Percentiles rank a stretch among this genome's conserved stretches.
phyloP scores from a whole-genome alignment of 2,888 invertebrate species.

The Hypomecis punctinalis region DNA sequence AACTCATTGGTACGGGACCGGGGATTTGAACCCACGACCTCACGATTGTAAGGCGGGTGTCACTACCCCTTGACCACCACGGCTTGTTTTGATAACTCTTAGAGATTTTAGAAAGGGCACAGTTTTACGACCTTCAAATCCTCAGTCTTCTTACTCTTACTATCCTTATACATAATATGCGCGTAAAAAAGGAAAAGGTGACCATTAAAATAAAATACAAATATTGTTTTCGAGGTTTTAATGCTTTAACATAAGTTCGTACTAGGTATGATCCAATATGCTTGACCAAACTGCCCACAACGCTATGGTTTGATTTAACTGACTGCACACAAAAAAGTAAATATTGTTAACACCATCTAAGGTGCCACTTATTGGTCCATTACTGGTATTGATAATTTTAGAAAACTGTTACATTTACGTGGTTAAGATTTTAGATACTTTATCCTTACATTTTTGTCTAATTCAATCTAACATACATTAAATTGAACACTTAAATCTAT shows the following conservation, averaged over 20 bases:
- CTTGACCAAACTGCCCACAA: constrained; percentile 76
- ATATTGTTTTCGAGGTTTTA: constrained; percentile 71
- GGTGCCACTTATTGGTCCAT: constrained; percentile 78
- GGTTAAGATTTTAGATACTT: constrained; percentile 60
- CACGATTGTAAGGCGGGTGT: too few species aligned
- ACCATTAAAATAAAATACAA: constrained; percentile 61
- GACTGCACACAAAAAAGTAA: constrained; percentile 57
- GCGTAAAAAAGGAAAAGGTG: too few species aligned
- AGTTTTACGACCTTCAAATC: too few species aligned
- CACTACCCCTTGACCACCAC: too few species aligned
- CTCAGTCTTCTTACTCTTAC: too few species aligned
- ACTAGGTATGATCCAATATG: constrained; percentile 79
- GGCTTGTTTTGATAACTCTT: too few species aligned
- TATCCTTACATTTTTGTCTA: constrained; percentile 59
- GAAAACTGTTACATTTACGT: constrained; percentile 60
- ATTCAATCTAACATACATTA: constrained; percentile 78
- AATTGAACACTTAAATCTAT: constrained; percentile 82
- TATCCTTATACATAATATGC: too few species aligned
- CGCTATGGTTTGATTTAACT: constrained; percentile 58
- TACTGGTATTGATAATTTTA: constrained; percentile 65
- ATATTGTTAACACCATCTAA: constrained; percentile 45
- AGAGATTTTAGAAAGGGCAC: too few species aligned
- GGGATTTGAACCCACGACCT: too few species aligned
- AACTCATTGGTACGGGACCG: too few species aligned
- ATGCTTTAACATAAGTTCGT: constrained; percentile 82